These are phyloP conservation scores for Lissonota sp. DNA, from an alignment of 2,888 invertebrate species.

Conservation along the genomic window DNA sequence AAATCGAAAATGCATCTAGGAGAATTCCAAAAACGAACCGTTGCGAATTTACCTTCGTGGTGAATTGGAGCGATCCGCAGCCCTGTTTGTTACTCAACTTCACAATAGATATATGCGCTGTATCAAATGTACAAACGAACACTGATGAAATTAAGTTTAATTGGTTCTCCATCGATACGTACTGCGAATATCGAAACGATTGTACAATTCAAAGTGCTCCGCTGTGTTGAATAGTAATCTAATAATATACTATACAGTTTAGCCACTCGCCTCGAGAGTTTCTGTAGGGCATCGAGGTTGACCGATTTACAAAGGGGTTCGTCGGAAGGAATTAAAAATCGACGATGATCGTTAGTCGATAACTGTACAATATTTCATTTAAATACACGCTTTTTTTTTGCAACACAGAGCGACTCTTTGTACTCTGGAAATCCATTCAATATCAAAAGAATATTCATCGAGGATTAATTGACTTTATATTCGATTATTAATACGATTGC, in stretches of 20 bases:
- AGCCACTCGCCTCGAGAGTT: background rate
- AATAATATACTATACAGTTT: background rate
- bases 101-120: background rate
- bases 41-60: too few relatives aligned
- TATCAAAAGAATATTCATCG: background rate
- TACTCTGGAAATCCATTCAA: background rate
- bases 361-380: background rate
- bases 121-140: slow-evolving; percentile 44
- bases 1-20: too few relatives aligned
- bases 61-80: too few relatives aligned
- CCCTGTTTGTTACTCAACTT: too few relatives aligned
- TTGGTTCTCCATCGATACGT: slow-evolving; percentile 46
- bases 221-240: background rate
- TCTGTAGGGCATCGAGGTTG: background rate
- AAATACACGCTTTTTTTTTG: too few relatives aligned
- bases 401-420: too few relatives aligned
- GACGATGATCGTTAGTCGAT: background rate
- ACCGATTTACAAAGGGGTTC: background rate
- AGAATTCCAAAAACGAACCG: too few relatives aligned
- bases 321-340: slow-evolving; percentile 2
- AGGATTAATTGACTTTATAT: slow-evolving; percentile 43
- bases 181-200: slow-evolving; percentile 52
- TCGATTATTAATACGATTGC: slow-evolving; percentile 46
- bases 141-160: slow-evolving; percentile 50
- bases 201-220: slow-evolving; percentile 15